phyloP scores from a whole-genome alignment of 2,888 invertebrate species.

The Clepsis dumicolana region DNA sequence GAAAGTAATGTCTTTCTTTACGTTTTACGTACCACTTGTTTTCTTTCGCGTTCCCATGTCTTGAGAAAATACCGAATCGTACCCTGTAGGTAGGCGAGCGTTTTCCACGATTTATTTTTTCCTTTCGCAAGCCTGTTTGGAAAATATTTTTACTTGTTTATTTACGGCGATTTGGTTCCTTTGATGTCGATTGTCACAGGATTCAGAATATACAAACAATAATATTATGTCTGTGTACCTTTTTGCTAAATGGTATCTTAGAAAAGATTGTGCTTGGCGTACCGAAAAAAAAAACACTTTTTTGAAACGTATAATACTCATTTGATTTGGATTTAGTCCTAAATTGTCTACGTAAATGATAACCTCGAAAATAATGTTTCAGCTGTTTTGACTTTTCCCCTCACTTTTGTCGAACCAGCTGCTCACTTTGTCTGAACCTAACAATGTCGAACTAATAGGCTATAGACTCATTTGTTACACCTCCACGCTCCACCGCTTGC shows the following conservation, averaged over 20 bases:
- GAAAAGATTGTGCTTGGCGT: conserved; percentile 13
- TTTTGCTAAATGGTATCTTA: conserved; percentile 52
- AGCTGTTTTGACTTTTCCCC: conserved; percentile 64
- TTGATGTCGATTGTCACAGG: conserved; percentile 78
- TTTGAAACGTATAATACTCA: background rate
- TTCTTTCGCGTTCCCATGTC: conserved; percentile 65
- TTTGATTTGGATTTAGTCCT: background rate
- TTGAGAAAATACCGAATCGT: conserved; percentile 74
- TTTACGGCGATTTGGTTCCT: conserved; percentile 79
- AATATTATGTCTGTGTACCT: conserved; percentile 64
- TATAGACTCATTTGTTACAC: conserved; percentile 80
- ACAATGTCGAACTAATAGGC: conserved; percentile 81
- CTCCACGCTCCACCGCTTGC: conserved; percentile 74
- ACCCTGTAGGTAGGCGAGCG: conserved; percentile 75
- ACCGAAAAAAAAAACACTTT: background rate
- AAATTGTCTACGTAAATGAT: background rate
- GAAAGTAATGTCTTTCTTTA: conserved; percentile 82
- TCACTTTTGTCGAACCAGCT: conserved; percentile 66
- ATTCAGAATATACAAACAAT: conserved; percentile 66
- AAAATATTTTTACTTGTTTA: conserved; percentile 81
- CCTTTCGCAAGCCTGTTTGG: conserved; percentile 74
- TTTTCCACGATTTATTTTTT: conserved; percentile 76
- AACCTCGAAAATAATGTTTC: conserved; percentile 47
- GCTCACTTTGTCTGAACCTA: conserved; percentile 78
- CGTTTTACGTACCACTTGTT: conserved; percentile 83